Conservation (phyloP, 2,797 vertebrate genomes). For the Enteromius treurensis region DNA sequence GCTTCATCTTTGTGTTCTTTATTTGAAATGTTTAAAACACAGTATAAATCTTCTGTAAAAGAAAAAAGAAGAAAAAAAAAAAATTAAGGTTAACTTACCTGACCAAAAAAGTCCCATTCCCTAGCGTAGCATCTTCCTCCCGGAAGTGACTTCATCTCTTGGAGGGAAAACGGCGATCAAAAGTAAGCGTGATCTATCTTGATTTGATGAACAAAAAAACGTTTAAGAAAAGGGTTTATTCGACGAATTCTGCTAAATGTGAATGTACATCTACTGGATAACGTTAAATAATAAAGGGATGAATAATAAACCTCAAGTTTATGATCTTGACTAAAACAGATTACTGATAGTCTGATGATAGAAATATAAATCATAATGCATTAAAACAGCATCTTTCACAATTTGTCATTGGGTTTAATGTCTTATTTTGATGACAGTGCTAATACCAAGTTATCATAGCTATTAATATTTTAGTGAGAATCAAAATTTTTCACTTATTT, state of each 20-base stretch:
- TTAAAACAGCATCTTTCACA: neutral
- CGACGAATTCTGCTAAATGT: neutral
- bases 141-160: neutral
- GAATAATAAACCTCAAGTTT: neutral
- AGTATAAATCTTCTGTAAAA: neutral
- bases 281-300: neutral
- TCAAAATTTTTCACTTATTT: too few relatives aligned
- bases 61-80: too few relatives aligned
- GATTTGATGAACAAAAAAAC: too few relatives aligned
- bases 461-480: neutral
- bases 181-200: neutral
- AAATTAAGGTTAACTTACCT: neutral
- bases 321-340: neutral
- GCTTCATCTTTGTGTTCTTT: neutral
- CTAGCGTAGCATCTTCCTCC: too few relatives aligned
- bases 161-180: neutral
- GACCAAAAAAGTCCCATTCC: too few relatives aligned
- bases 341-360: neutral
- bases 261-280: neutral
- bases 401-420: neutral
- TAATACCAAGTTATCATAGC: neutral
- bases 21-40: neutral
- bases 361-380: neutral
- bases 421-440: neutral
- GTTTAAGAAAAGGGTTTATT: neutral